Evolutionary conservation across 2,797 vertebrate genomes (phyloP), one percentile per base, ranked within the genome.

Genomic region (Pipistrellus kuhlii): DNA sequence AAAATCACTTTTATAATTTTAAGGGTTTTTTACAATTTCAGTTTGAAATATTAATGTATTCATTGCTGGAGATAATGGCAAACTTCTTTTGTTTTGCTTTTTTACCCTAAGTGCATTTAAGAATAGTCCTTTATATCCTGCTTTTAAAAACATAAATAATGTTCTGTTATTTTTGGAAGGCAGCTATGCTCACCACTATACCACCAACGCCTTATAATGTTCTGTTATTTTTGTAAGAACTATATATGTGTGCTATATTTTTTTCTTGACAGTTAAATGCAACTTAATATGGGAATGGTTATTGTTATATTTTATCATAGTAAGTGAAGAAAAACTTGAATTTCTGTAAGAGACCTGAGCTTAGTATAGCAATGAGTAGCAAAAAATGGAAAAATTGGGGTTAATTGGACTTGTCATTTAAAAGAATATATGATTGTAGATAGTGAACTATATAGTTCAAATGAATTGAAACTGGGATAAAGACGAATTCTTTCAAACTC

Each of bases 11-110:
- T 88, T 57, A 66, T 21, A 81, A 17, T 85, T 96, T 94, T 88
- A 69, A 78, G 20, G 30, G 9, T 44, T 80, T 93, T 85, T 91
- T n/a, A 78, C 12, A 73, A 78, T 85, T 95, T 94, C 20, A 92
- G 5, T 92, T 89, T 87, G 41, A 85, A 86, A 87, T 96, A 73
- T 44, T 88, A 48, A 93, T 88, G 55, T 95, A 80, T 30, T 97
- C 13, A 66, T 88, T 82, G 64, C 41, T 57, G 8, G 72, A 81
- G 12, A 76, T 94, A 41, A 80, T 46, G 27, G 59, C 90, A 87
- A 84, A 78, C 17, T 44, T 66, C 48, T 91, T 59, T 68, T 93
- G 10, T 48, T 51, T 51, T 51, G 3, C 1, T 55, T 55, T 62
- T 89, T 27, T 3, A 32, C 21, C 23, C 27, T 55, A 68, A 88